Evolutionary conservation across 2,797 vertebrate genomes (phyloP).

Genomic region (Chaunax sp.): DNA sequence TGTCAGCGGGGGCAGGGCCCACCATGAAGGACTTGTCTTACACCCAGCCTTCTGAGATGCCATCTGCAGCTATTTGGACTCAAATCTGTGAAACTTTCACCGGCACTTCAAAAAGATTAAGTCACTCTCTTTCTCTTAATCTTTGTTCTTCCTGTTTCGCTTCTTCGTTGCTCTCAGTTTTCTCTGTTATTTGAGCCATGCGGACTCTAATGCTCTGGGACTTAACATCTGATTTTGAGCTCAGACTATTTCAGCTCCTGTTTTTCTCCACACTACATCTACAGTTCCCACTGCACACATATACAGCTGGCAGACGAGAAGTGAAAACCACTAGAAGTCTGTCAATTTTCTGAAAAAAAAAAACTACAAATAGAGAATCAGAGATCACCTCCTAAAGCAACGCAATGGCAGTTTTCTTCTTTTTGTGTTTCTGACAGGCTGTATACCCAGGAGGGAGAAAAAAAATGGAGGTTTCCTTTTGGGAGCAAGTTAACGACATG

Average conservation of each 20-base stretch:
- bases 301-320: constrained; percentile 26
- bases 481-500: constrained; percentile 73
- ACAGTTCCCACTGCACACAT: constrained; percentile 21
- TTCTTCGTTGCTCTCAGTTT: constrained; percentile 6
- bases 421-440: constrained; percentile 72
- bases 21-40: constrained; percentile 35
- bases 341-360: constrained; percentile 55
- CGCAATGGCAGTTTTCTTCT: constrained; percentile 64
- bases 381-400: constrained; percentile 65
- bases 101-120: constrained; percentile 28
- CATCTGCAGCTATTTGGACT: constrained; percentile 46
- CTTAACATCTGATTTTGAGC: constrained; percentile 65
- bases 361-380: constrained; percentile 50
- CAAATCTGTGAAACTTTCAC: constrained; percentile 28
- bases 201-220: constrained; percentile 39
- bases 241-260: constrained; percentile 39
- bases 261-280: constrained; percentile 24
- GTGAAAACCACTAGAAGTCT: constrained; percentile 49
- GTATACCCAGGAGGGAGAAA: constrained; percentile 49
- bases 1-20: constrained; percentile 30
- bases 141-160: constrained; percentile 12
- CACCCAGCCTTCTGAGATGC: constrained; percentile 25
- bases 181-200: constrained; percentile 38
- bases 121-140: constrained; percentile 18
- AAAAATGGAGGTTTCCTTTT: constrained; percentile 61